Evolutionary conservation across 2,113 vertebrate species (phyloP).

Genomic region (Dipodomys merriami): DNA sequence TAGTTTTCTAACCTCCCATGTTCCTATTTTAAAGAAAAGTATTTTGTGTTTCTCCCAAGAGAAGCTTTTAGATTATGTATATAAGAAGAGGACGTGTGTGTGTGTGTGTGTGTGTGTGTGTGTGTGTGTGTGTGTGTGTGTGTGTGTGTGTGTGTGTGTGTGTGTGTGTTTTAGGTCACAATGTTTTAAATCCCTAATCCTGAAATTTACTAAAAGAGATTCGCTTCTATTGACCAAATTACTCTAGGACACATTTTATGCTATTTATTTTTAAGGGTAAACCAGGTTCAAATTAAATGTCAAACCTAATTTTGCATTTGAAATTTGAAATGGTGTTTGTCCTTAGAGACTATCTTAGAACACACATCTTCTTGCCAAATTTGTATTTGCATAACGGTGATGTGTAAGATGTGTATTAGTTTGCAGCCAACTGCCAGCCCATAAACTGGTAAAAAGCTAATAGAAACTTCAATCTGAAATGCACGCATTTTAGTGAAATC

Average conservation of each 20-base stretch:
- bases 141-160: not conserved
- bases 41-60: slow-evolving; percentile 20
- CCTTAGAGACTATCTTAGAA: slow-evolving; percentile 83
- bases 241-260: slow-evolving; percentile 66
- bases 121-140: not conserved
- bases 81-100: not conserved
- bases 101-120: not conserved
- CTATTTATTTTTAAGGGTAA: slow-evolving; percentile 81
- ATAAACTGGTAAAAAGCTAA: slow-evolving; percentile 84
- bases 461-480: slow-evolving; percentile 84
- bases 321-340: slow-evolving; percentile 83
- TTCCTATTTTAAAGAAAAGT: not conserved
- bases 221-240: slow-evolving; percentile 56
- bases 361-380: slow-evolving; percentile 81
- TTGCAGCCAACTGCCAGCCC: slow-evolving; percentile 80
- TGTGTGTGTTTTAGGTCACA: not conserved
- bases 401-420: slow-evolving; percentile 83
- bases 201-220: slow-evolving; percentile 53
- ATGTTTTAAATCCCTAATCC: not conserved
- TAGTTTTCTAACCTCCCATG: not conserved
- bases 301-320: slow-evolving; percentile 83
- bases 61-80: not conserved
- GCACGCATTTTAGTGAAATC: slow-evolving; percentile 79
- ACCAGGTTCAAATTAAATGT: slow-evolving; percentile 84
- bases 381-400: slow-evolving; percentile 85